phyloP scores from a whole-genome alignment of 2,113 vertebrate genomes.

The Copsychus sechellarum region DNA sequence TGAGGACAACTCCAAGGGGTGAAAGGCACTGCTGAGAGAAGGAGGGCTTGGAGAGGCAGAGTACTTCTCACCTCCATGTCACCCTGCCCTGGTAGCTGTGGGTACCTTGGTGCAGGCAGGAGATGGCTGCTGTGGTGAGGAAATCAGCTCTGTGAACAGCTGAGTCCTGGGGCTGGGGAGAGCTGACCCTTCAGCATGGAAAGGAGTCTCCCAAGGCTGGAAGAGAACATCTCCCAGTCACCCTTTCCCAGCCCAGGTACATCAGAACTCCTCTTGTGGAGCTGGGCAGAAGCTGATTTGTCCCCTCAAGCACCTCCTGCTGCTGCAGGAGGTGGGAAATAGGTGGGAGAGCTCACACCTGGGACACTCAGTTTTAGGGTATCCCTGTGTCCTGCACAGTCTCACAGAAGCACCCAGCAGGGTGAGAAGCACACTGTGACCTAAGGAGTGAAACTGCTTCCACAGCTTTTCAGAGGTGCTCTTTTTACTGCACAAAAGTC shows the following conservation, averaged over 20 bases:
- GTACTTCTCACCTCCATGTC: background rate
- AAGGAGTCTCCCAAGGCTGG: background rate
- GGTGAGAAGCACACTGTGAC: background rate
- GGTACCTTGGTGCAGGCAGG: background rate
- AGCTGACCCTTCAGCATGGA: background rate
- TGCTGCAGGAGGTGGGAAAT: background rate
- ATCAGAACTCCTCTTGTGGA: background rate
- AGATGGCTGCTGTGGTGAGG: fast-evolving
- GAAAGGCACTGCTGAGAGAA: background rate
- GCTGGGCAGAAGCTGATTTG: background rate
- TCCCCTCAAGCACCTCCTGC: fast-evolving
- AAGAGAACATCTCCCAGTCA: fast-evolving
- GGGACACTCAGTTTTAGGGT: background rate
- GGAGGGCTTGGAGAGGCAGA: background rate
- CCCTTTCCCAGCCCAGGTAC: background rate
- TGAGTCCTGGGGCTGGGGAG: background rate
- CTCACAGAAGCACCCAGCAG: background rate
- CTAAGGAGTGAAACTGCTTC: background rate
- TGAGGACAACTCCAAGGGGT: background rate
- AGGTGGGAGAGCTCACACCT: background rate
- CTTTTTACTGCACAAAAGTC: background rate
- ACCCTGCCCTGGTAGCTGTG: background rate
- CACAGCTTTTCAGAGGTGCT: background rate
- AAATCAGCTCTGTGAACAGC: background rate
- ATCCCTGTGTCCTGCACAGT: background rate